Evolutionary conservation across 2,113 vertebrate species (phyloP), one percentile per base, ranked within the genome.

Genomic region (Paramisgurnus dabryanus): DNA sequence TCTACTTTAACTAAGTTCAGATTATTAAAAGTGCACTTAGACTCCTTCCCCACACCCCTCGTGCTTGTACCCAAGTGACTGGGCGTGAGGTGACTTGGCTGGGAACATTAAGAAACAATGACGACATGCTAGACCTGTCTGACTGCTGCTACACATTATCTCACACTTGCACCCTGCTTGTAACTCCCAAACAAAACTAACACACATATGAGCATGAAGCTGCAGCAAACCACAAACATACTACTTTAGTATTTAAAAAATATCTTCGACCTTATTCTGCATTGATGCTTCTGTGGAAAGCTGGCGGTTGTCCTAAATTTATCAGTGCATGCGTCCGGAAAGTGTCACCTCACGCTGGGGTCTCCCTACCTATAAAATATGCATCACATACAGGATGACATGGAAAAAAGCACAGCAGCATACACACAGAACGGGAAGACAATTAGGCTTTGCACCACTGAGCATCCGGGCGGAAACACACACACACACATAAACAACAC

Each of bases 361-460:
- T 84, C 79, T 83, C 82, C 82, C 76, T 11, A n/a, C 64, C 40
- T 69, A 84, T 84, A 45, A 82, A 81, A 81, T 81, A 81, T 81
- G 76, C 73, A 81, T 75, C 22, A 79, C 80, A 80, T 78, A 76
- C 74, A 84, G 82, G 57, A 80, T 80, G 77, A 78, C 78, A 84
- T 65, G 61, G 60, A 58, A 72, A 34, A 75, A 27, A 78, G 67
- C 27, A 50, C 27, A 50, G 61, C 55, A 64, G 27, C 34, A 55
- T 39, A 77, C 67, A 58, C 58, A 43, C 53, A 80, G 58, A 75
- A 13, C 11, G 39, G 80, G 45, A 75, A 9, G 78, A 69, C 65
- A 69, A 49, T 68, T 47, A 34, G n/a, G 55, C 6, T 67, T 41
- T 67, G 49, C 79, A 74, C 22, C 74, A 66, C 13, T 76, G 74